Conservation (phyloP, 2,888 invertebrate species). For the Brassicogethes aeneus region DNA sequence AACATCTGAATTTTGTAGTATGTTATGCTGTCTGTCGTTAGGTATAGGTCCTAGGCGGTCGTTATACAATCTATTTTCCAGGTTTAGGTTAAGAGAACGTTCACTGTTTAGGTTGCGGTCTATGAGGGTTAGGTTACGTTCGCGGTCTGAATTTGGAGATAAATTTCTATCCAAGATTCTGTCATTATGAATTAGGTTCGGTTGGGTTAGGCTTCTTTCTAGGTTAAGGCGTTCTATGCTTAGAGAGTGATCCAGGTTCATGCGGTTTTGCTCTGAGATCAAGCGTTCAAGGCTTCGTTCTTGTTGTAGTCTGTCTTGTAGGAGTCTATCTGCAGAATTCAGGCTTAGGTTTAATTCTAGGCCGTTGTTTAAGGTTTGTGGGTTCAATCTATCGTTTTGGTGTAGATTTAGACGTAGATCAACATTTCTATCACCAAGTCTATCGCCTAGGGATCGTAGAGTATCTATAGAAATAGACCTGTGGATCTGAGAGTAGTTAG, state of each 20-base stretch:
- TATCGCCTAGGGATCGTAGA: slow-evolving; percentile 37
- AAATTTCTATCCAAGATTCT: slow-evolving; percentile 6
- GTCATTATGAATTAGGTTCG: slow-evolving; percentile 16
- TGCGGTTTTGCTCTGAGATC: slow-evolving; percentile 29
- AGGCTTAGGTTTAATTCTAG: slow-evolving; percentile 36
- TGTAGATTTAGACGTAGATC: slow-evolving; percentile 37
- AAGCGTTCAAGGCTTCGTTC: slow-evolving; percentile 34
- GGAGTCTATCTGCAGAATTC: slow-evolving; percentile 27
- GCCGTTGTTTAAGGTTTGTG: slow-evolving; percentile 25
- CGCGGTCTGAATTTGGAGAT: slow-evolving; percentile 6
- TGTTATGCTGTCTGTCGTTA: slow-evolving; percentile 5
- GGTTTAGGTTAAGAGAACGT: slow-evolving; percentile 6
- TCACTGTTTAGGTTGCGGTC: slow-evolving; percentile 31
- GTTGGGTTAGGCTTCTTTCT: slow-evolving; percentile 31
- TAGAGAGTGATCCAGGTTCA: slow-evolving; percentile 29
- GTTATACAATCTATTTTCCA: slow-evolving; percentile 10
- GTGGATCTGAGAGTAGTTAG: slow-evolving; percentile 37
- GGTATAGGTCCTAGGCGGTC: slow-evolving; percentile 1
- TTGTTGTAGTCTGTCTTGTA: slow-evolving; percentile 33
- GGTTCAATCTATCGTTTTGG: slow-evolving; percentile 21
- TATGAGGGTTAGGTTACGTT: slow-evolving; percentile 21
- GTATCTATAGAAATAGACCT: slow-evolving; percentile 41
- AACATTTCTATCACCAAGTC: slow-evolving; percentile 38
- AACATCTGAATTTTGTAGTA: slow-evolving; percentile 22
- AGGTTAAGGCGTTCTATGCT: slow-evolving; percentile 33